Evolutionary conservation across 2,797 vertebrate species (phyloP).

Genomic region (Alexandromys oeconomus): DNA sequence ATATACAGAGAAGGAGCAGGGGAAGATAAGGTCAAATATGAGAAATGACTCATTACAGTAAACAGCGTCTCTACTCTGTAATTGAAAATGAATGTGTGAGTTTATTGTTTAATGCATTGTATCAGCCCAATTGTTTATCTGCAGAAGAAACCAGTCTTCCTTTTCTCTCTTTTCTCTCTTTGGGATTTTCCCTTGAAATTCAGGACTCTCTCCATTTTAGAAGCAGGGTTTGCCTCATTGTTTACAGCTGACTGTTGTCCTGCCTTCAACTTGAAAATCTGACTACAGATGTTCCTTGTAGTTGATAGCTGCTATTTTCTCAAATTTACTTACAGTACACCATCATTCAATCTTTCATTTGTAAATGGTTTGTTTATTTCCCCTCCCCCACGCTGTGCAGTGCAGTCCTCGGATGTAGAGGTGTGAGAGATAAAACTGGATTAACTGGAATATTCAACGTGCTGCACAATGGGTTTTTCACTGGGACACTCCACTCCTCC

Average conservation of each 20-base stretch:
- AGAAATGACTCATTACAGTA: conserved; percentile 49
- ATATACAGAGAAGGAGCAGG: background rate
- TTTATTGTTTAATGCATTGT: conserved; percentile 41
- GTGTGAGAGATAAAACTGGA: conserved; percentile 74
- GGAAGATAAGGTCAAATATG: conserved; percentile 58
- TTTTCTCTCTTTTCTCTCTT: conserved; percentile 4
- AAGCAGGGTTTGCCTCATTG: background rate
- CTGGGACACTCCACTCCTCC: conserved; percentile 79
- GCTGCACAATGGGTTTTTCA: conserved; percentile 72
- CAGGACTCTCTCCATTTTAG: background rate
- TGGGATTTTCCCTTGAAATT: background rate
- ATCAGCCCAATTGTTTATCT: conserved; percentile 76
- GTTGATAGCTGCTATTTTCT: conserved; percentile 77
- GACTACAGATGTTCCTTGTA: conserved; percentile 72
- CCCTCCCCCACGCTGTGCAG: conserved; percentile 64
- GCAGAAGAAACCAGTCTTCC: background rate
- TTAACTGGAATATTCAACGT: conserved; percentile 72
- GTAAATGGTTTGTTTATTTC: conserved; percentile 78
- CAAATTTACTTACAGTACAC: conserved; percentile 61
- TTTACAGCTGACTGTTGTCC: background rate
- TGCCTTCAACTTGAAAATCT: conserved; percentile 61
- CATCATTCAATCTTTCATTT: conserved; percentile 35
- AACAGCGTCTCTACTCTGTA: conserved; percentile 46
- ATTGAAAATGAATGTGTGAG: conserved; percentile 50
- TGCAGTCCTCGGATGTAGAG: conserved; percentile 66